Evolutionary conservation across 2,888 invertebrate species (phyloP).

Genomic region (Idaea dimidiata): DNA sequence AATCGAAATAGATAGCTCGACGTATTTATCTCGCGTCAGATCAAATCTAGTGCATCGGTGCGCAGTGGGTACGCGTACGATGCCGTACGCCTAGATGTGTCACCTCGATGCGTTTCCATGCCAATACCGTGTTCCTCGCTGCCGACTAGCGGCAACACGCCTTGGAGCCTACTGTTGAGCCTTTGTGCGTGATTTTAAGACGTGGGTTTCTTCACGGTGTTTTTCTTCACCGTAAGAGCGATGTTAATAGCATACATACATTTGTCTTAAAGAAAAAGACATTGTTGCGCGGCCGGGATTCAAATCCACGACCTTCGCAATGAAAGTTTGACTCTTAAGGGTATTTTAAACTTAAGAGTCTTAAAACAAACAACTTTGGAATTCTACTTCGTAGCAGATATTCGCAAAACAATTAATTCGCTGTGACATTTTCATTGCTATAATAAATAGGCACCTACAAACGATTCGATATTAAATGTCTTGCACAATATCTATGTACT

Average conservation of each 20-base stretch:
- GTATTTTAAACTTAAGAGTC: not conserved
- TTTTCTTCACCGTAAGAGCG: too few relatives aligned
- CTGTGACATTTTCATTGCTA: not conserved
- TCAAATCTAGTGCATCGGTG: slow-evolving; percentile 69
- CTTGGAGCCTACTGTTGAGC: too few relatives aligned
- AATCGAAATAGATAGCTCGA: slow-evolving; percentile 74
- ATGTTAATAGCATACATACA: too few relatives aligned
- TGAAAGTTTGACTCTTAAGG: too few relatives aligned
- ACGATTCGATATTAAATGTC: not conserved
- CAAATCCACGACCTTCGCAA: too few relatives aligned
- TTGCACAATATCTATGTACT: not conserved
- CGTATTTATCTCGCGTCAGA: slow-evolving; percentile 66
- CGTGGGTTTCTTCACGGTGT: too few relatives aligned
- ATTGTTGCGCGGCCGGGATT: too few relatives aligned
- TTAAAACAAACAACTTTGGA: not conserved
- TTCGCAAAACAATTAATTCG: not conserved
- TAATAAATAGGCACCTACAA: not conserved
- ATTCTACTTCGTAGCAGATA: not conserved
- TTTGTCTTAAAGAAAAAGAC: too few relatives aligned
- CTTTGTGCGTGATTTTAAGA: too few relatives aligned
- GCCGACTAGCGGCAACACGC: slow-evolving; percentile 33
- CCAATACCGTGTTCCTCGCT: slow-evolving; percentile 42
- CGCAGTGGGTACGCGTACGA: slow-evolving; percentile 31
- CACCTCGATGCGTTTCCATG: slow-evolving; percentile 53
- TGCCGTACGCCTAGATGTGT: slow-evolving; percentile 55